Base-by-base conservation (phyloP, 2,888 invertebrate genomes). In the Melinopterus prodromus region DNA sequence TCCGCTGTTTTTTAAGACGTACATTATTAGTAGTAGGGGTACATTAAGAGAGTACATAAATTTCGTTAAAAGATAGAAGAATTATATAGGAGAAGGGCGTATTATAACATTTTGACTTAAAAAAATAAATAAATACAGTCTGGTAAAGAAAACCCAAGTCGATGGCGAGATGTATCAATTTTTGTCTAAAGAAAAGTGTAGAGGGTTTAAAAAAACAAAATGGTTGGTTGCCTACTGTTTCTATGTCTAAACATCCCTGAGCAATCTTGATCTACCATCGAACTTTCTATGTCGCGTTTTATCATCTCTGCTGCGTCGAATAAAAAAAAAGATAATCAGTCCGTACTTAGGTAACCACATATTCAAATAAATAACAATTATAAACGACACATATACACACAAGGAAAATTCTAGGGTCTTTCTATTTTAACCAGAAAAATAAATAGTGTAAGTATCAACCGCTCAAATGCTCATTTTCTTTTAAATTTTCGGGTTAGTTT, bases 321-420 rank as follows among this genome's bases (percentile, higher is more conserved):
- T 53, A 53, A 7, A 53, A 38, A 38, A 38, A 53, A 53, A 53
- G 53, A 53, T 53, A 53, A 53, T 53, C 53, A 53, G 53, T 53
- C 53, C 53, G 53, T 53, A 53, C 7, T 9, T 53, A 53, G 53
- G 53, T 53, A 53, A 53, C 53, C 53, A 53, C 53, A 53, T 53
- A 53, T 53, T 53, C 53, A 53, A 53, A 53, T 53, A 53, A 53
- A 53, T 53, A 53, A 53, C 53, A 53, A 53, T 53, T 53, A 53
- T 53, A 53, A 12, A 53, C 53, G 53, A 53, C 53, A 53, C 53
- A 53, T 53, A 53, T 53, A 53, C 53, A 53, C 53, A 53, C 53
- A 53, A 9, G 53, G 12, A 53, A 53, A 53, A 53, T 7, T 53
- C 7, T 3, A 2, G 26, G 26, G 26, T n/a, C 1, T 26, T 26